Evolutionary conservation across 2,888 invertebrate species (phyloP).

Genomic region (Plagiodera versicolora): DNA sequence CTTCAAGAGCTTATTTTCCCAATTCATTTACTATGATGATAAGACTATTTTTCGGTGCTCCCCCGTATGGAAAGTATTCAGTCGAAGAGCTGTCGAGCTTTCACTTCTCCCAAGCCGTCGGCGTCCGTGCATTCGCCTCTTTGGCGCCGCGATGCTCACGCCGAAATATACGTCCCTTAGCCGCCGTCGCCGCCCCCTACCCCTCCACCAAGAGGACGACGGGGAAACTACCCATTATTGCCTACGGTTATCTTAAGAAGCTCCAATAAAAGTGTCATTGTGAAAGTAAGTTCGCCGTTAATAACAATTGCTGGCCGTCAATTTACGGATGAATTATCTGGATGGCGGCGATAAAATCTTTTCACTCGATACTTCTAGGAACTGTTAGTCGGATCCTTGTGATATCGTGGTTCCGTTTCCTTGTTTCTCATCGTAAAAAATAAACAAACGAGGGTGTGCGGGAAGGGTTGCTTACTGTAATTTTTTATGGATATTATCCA

Average conservation of each 20-base stretch:
- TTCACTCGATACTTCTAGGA: constrained; percentile 39
- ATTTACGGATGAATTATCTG: constrained; percentile 52
- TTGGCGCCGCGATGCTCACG: constrained; percentile 47
- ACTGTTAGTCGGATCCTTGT: constrained; percentile 39
- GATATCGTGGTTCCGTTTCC: background rate
- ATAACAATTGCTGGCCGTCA: constrained; percentile 53
- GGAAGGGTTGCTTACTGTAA: too few species aligned
- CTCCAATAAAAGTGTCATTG: constrained; percentile 56
- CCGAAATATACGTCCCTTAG: constrained; percentile 45
- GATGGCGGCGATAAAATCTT: constrained; percentile 44
- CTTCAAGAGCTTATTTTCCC: too few species aligned
- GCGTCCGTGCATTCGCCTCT: constrained; percentile 43
- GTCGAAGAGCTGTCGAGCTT: constrained; percentile 19
- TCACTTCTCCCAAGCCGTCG: constrained; percentile 37
- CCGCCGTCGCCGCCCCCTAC: constrained; percentile 32
- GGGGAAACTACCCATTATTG: constrained; percentile 57
- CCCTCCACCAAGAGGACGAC: constrained; percentile 50
- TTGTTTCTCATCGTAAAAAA: background rate
- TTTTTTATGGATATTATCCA: too few species aligned
- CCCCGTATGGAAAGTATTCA: background rate
- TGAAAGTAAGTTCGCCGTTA: constrained; percentile 53
- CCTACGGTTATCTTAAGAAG: constrained; percentile 57
- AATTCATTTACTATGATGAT: too few species aligned
- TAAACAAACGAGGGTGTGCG: too few species aligned
- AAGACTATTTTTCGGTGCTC: background rate